Evolutionary conservation across 2,888 invertebrate species (phyloP), one percentile per base, ranked within the genome.

Genomic region (Euproctis similis): DNA sequence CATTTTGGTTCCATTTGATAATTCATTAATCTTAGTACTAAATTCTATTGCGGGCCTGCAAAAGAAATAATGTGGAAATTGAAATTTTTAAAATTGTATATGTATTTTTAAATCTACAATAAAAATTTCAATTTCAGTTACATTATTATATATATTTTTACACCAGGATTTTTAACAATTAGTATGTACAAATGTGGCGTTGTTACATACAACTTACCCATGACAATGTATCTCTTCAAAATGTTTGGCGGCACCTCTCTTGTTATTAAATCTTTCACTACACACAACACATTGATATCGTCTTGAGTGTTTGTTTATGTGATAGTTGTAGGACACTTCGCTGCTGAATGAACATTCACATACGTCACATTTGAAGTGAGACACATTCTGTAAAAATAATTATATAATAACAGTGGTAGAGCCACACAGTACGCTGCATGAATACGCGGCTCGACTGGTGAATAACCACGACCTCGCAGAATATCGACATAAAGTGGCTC

Each of bases 291-390:
- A 78, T 28, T 65, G 50, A 24, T 59, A 73, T 1, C 80, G 42
- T 1, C 37, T 37, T 1, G 12, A 44, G 30, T 81, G 80, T 31
- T 59, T 71, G 25, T 58, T 57, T 1, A 21, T 46, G 28, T 81
- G 80, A 27, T 78, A 77, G 33, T 63, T 72, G 38, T 45, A 72
- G 0, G 78, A 65, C 0, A 75, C 54, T 3, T 66, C 69, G 0
- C 57, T 50, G 0, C 49, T 50, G 45, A 78, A 77, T 0, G 64
- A 45, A 9, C 78, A 71, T 1, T 56, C 47, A 31, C 81, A 81
- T 4, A 71, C 43, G 0, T 39, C 12, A 26, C 81, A 81, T 38
- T 46, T 67, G 37, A 46, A 58, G 10, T 61, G 55, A 0, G 62
- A 43, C 0, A 55, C 46, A 22, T 71, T 55, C 77, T 76, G 62